These are phyloP conservation scores for Oopsacas minuta DNA, from an alignment of 37 sponge, comb jelly and placozoan species.

Conservation along the genomic window DNA sequence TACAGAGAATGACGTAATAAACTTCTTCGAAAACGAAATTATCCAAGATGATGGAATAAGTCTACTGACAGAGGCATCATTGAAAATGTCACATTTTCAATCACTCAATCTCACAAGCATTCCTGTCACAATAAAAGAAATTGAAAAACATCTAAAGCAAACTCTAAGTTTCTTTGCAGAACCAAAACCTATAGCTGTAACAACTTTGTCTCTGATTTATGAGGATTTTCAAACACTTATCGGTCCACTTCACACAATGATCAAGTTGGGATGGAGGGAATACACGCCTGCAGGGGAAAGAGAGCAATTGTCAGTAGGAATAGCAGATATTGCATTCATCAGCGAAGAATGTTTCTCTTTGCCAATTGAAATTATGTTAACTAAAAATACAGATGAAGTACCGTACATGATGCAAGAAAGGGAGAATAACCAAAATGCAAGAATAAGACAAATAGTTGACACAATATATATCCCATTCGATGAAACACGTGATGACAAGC, in stretches of 20 bases:
- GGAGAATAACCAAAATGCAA: background rate
- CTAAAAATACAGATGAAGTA: background rate
- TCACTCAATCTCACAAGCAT: background rate
- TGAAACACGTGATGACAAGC: background rate
- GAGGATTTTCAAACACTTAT: background rate
- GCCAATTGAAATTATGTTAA: background rate
- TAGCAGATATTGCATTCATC: background rate
- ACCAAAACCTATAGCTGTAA: conserved; percentile 10
- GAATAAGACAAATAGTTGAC: background rate
- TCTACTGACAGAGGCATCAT: background rate
- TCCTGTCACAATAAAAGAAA: background rate
- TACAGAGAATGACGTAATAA: conserved; percentile 6
- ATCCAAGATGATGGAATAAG: background rate
- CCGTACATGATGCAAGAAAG: background rate
- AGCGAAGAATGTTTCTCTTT: background rate
- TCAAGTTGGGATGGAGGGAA: background rate
- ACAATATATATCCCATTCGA: background rate
- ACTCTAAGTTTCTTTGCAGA: background rate
- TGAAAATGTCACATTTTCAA: conserved; percentile 1
- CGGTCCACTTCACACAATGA: conserved; percentile 8
- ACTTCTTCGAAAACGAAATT: conserved; percentile 12
- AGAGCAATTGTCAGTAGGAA: background rate
- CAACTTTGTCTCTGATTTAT: background rate
- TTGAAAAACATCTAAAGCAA: background rate
- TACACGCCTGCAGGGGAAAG: background rate